A percentile compares a stretch with the other conserved stretches of the same genome.
phyloP scores from a whole-genome alignment of 2,888 invertebrate species.

The Polyommatus iphigenia region DNA sequence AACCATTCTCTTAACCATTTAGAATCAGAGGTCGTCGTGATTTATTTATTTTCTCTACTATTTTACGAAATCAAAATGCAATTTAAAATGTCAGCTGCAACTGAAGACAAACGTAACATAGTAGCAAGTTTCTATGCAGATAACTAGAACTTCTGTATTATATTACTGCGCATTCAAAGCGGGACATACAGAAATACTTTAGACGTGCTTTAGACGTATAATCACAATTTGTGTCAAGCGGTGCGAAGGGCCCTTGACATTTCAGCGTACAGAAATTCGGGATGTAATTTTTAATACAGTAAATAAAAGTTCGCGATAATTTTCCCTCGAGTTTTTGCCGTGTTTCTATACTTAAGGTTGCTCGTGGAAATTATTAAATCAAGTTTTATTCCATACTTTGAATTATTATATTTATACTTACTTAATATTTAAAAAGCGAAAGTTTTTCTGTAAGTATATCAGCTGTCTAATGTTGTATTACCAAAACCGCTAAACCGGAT shows the following conservation, averaged over 20 bases:
- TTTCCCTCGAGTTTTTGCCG: background rate
- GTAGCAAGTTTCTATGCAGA: background rate
- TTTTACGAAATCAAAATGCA: too few species aligned
- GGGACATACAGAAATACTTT: background rate
- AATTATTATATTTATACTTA: too few species aligned
- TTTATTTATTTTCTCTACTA: too few species aligned
- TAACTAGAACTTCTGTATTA: background rate
- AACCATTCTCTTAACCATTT: too few species aligned
- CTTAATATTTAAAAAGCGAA: too few species aligned
- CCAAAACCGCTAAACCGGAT: too few species aligned
- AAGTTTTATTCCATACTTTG: background rate
- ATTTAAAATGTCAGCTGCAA: background rate
- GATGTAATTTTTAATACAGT: conserved; percentile 12
- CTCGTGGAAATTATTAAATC: background rate
- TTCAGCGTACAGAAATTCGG: conserved; percentile 3
- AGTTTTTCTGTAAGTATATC: too few species aligned
- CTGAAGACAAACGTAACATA: background rate
- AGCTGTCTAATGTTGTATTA: too few species aligned
- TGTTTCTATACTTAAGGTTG: background rate
- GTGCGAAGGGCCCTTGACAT: background rate
- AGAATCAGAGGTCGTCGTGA: too few species aligned
- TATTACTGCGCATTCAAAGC: conserved; percentile 6
- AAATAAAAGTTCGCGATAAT: conserved; percentile 6
- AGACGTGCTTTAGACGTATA: conserved; percentile 15
- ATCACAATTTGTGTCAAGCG: conserved; percentile 22